phyloP scores from a whole-genome alignment of 2,888 invertebrate species.

The Vesta saturnalis region DNA sequence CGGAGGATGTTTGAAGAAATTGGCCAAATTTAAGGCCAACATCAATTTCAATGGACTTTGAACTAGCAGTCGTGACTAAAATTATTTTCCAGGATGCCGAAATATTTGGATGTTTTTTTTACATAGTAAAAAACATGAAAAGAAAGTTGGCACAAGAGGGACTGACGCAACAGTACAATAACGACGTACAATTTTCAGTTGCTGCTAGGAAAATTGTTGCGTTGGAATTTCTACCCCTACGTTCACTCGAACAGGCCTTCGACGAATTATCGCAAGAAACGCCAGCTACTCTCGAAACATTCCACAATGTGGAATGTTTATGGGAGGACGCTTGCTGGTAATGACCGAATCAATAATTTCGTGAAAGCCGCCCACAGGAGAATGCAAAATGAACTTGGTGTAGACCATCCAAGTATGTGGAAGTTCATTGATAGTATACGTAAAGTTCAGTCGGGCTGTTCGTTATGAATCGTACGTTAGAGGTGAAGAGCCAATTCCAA shows the following conservation, averaged over 20 bases:
- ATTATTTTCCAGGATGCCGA: no score
- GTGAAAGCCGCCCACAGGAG: no score
- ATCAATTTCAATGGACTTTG: background rate
- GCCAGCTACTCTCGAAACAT: background rate
- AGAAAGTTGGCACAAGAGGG: no score
- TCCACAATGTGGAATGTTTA: background rate
- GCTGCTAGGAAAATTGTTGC: background rate
- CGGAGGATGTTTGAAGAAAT: constrained; percentile 1
- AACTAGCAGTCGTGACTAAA: background rate
- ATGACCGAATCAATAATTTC: background rate
- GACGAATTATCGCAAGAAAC: no score
- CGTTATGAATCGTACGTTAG: background rate
- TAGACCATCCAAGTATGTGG: background rate
- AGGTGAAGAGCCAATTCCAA: background rate
- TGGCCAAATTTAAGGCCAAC: background rate
- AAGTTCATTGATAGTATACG: no score
- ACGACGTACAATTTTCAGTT: background rate
- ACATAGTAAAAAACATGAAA: background rate
- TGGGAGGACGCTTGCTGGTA: no score
- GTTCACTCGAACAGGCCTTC: no score
- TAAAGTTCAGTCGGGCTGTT: no score
- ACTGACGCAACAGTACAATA: background rate
- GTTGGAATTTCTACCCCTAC: background rate
- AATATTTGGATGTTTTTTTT: no score
- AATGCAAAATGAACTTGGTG: background rate